Conservation (phyloP, 2,888 invertebrate species). For the Cacoxenus indagator region DNA sequence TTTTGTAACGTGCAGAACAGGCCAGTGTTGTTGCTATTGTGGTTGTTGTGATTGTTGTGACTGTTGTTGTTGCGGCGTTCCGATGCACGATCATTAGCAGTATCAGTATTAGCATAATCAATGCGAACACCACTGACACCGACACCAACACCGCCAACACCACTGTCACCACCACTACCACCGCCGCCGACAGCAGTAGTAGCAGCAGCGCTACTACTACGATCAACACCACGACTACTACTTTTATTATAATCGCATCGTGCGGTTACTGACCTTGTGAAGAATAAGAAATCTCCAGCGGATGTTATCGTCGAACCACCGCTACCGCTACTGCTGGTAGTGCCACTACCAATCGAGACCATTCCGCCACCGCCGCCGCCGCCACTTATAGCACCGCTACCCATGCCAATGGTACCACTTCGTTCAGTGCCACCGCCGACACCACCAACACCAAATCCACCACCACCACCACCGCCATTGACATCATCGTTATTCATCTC, state of each 20-base stretch:
- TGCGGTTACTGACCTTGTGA: slow-evolving; percentile 68
- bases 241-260: slow-evolving; percentile 29
- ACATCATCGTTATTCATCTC: slow-evolving; percentile 72
- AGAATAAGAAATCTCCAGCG: slow-evolving; percentile 68
- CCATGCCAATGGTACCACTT: slow-evolving; percentile 5
- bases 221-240: slow-evolving; percentile 25
- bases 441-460: slow-evolving; percentile 32
- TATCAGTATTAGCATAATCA: slow-evolving; percentile 31
- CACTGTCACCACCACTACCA: too few species aligned
- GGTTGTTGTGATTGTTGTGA: not conserved
- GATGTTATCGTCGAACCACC: slow-evolving; percentile 30
- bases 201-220: slow-evolving; percentile 20
- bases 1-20: slow-evolving; percentile 63
- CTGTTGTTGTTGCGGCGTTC: not conserved
- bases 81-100: slow-evolving; percentile 43
- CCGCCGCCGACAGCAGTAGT: not conserved
- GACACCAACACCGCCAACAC: slow-evolving; percentile 26
- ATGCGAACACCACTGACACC: slow-evolving; percentile 31
- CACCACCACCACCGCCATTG: slow-evolving; percentile 32
- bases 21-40: slow-evolving; percentile 36
- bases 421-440: slow-evolving; percentile 5
- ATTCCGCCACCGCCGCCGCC: slow-evolving; percentile 20
- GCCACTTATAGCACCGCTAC: slow-evolving; percentile 20
- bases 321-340: not conserved
- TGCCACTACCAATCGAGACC: slow-evolving; percentile 27